phyloP scores from a whole-genome alignment of 2,113 vertebrate genomes.

The Genyomyrus donnyi region DNA sequence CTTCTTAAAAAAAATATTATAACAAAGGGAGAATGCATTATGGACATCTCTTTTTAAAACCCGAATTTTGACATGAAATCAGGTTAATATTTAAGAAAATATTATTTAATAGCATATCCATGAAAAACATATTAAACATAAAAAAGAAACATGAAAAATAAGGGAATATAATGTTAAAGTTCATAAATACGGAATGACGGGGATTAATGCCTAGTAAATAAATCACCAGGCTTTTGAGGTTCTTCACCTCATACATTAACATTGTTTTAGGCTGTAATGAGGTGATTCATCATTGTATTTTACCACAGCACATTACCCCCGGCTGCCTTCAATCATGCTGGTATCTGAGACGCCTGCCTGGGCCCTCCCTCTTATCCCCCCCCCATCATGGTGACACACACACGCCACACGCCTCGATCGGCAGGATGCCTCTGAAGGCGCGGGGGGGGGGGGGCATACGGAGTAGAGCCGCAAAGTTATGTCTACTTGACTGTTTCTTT shows the following conservation, averaged over 20 bases:
- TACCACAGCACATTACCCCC: conserved; percentile 27
- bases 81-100: background rate
- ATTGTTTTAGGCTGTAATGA: conserved; percentile 26
- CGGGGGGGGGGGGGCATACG: background rate
- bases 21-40: background rate
- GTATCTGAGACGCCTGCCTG: conserved; percentile 11
- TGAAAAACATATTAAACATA: background rate
- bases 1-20: background rate
- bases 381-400: background rate
- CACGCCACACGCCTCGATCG: background rate
- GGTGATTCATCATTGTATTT: conserved; percentile 25
- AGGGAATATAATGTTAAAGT: background rate
- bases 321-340: conserved; percentile 20
- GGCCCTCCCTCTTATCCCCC: background rate
- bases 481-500: background rate
- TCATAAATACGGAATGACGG: background rate
- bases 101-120: background rate
- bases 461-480: background rate
- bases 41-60: background rate
- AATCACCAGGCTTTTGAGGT: conserved; percentile 12
- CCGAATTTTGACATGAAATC: background rate
- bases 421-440: background rate
- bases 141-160: background rate
- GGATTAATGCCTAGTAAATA: conserved; percentile 11
- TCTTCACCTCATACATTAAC: conserved; percentile 15